Percentiles rank a stretch among this genome's conserved stretches.
These are phyloP conservation scores for Cydia pomonella DNA, from an alignment of 1,140 invertebrate species.

Conservation along the genomic window DNA sequence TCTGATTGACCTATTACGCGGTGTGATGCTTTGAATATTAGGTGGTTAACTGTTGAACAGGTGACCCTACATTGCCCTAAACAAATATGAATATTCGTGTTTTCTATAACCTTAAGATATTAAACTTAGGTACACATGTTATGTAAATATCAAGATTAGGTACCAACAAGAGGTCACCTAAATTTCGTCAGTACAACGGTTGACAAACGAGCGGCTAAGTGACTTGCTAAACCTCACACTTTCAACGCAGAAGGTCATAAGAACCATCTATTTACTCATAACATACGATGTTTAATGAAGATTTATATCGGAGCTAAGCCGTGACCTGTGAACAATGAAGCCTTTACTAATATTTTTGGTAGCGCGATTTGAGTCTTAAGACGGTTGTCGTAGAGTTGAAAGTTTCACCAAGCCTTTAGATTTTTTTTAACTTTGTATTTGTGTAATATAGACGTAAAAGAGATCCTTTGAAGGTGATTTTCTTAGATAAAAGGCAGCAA, in stretches of 20 bases:
- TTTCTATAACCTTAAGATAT: background rate
- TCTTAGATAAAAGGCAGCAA: background rate
- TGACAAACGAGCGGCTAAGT: conserved; percentile 61
- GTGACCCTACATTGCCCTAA: no score
- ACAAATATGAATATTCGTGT: background rate
- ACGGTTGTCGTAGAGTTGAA: background rate
- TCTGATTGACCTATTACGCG: no score
- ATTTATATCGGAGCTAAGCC: background rate
- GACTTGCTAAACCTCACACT: conserved; percentile 53
- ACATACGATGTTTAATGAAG: background rate
- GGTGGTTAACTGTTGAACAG: no score
- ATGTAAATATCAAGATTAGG: conserved; percentile 59
- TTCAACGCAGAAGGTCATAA: conserved; percentile 48
- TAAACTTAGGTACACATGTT: conserved; percentile 46
- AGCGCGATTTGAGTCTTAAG: background rate
- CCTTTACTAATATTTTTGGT: background rate
- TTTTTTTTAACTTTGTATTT: background rate
- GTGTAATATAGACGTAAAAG: background rate
- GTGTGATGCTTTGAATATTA: no score
- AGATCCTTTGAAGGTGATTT: conserved; percentile 1
- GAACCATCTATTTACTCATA: background rate
- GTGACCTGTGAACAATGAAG: background rate
- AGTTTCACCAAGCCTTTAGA: background rate
- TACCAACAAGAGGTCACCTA: conserved; percentile 51
- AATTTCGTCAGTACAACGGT: conserved; percentile 60